Evolutionary conservation across 2,797 vertebrate genomes (phyloP), one percentile per base, ranked within the genome.

Genomic region (Miichthys miiuy): DNA sequence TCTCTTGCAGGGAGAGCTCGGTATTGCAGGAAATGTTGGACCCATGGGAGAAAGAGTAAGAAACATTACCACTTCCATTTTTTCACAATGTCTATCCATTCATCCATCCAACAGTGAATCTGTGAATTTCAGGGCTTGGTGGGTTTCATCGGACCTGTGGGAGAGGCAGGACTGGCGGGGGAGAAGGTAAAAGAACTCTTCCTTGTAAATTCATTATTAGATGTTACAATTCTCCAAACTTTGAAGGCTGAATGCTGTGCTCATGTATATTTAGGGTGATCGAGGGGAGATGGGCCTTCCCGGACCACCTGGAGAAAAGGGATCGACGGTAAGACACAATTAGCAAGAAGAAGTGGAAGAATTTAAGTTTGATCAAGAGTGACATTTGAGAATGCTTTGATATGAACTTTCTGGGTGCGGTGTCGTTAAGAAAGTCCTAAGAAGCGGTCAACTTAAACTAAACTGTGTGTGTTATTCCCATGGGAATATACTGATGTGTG

Each of bases 261-360:
- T 57, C 14, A 0, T 86, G 34, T 79, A 0, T 87, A 56, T 84
- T 71, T 81, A 99, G 98, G 98, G 98, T 4, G 97, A 99, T 82
- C 97, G 98, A 71, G 98, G 98, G 51, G 82, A 94, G 44, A 96
- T 96, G 89, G 98, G 98, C 83, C 94, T 95, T 83, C 98, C 98
- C 1, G 98, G 98, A 73, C 97, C 96, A 64, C 95, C 96, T 50
- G 98, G 98, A 92, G 95, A 96, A 93, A 99, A 99, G 93, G 98
- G 98, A 93, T 94, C 96, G 76, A 95, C 92, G 94, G 98, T 99
- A 97, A 96, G 97, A 91, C 17, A 27, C 30, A 75, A 6, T 23
- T 8, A 68, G 23, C 11, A 25, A 16, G 41, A 57, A 10, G 27
- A 17, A 21, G 17, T 1, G 14, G 11, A 52, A 20, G 8, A 25